Evolutionary conservation across 2,888 invertebrate genomes (phyloP).

Genomic region (Heliconius cydno): DNA sequence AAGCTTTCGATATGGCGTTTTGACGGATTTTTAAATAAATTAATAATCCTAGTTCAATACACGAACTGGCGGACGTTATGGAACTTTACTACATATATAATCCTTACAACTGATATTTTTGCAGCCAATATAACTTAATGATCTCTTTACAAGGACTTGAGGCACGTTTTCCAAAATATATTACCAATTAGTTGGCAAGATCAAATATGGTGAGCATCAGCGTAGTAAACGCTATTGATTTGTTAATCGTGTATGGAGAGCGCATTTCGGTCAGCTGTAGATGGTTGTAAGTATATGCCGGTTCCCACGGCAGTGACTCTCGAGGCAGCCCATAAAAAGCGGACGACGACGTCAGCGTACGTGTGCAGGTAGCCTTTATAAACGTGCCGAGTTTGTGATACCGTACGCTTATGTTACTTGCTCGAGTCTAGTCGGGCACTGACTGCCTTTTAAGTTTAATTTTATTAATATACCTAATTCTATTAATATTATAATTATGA

Average conservation of each 20-base stretch:
- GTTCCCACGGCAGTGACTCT: slow-evolving; percentile 82
- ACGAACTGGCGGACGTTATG: slow-evolving; percentile 65
- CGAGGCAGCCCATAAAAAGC: slow-evolving; percentile 79
- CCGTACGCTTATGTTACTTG: slow-evolving; percentile 64
- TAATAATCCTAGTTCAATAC: too few relatives aligned
- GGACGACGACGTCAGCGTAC: slow-evolving; percentile 74
- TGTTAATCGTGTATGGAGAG: slow-evolving; percentile 81
- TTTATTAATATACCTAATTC: slow-evolving; percentile 1
- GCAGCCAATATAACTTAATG: slow-evolving; percentile 50
- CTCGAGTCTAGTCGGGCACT: slow-evolving; percentile 28
- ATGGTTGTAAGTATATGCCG: slow-evolving; percentile 77
- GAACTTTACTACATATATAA: slow-evolving; percentile 59
- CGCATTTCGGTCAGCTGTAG: slow-evolving; percentile 83
- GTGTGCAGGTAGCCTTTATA: slow-evolving; percentile 78
- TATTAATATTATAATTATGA: not conserved
- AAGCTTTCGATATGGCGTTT: slow-evolving; percentile 70
- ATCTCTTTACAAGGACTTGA: slow-evolving; percentile 60
- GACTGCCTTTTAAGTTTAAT: slow-evolving; percentile 1
- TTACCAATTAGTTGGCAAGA: slow-evolving; percentile 63
- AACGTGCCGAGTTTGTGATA: slow-evolving; percentile 63
- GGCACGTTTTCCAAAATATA: slow-evolving; percentile 61
- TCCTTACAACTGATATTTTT: slow-evolving; percentile 51
- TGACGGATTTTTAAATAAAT: too few relatives aligned
- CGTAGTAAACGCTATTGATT: slow-evolving; percentile 75
- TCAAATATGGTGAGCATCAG: slow-evolving; percentile 66